Evolutionary conservation across 37 sponge, comb jelly and placozoan species (phyloP).

Genomic region (Axinella damicornis): DNA sequence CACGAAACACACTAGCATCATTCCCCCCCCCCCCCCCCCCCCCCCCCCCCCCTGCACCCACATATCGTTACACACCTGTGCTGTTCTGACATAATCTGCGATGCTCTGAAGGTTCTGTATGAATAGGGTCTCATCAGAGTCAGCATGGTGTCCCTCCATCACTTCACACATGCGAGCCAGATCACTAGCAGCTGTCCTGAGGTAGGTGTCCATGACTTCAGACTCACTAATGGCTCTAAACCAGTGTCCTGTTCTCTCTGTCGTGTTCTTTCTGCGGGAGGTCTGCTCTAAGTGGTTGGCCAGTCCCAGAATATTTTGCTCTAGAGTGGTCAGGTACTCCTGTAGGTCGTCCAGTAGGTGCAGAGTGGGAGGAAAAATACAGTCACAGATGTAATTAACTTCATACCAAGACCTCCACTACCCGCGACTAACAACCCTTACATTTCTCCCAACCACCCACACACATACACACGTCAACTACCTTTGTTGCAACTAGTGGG

Average conservation of each 20-base stretch:
- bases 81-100: conserved; percentile 65
- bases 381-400: neutral
- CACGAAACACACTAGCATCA: neutral
- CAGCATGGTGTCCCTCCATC: conserved; percentile 54
- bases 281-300: conserved; percentile 55
- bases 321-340: conserved; percentile 71
- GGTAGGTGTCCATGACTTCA: conserved; percentile 67
- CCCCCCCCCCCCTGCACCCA: no score
- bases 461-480: conserved; percentile 43
- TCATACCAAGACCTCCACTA: neutral
- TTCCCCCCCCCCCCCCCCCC: neutral
- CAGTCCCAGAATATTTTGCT: conserved; percentile 67
- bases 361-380: no score
- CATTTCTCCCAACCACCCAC: neutral
- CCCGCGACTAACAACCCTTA: no score
- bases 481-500: conserved; percentile 79
- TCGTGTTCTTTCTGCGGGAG: conserved; percentile 9
- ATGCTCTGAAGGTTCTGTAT: conserved; percentile 79
- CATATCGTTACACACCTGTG: conserved; percentile 63
- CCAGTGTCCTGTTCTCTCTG: conserved; percentile 54
- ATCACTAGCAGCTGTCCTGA: conserved; percentile 60
- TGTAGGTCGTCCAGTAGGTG: no score
- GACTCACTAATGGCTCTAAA: conserved; percentile 63
- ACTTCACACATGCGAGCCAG: conserved; percentile 72
- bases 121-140: conserved; percentile 64